Evolutionary conservation across 2,888 invertebrate species (phyloP).

Genomic region (Plebejus melissa): DNA sequence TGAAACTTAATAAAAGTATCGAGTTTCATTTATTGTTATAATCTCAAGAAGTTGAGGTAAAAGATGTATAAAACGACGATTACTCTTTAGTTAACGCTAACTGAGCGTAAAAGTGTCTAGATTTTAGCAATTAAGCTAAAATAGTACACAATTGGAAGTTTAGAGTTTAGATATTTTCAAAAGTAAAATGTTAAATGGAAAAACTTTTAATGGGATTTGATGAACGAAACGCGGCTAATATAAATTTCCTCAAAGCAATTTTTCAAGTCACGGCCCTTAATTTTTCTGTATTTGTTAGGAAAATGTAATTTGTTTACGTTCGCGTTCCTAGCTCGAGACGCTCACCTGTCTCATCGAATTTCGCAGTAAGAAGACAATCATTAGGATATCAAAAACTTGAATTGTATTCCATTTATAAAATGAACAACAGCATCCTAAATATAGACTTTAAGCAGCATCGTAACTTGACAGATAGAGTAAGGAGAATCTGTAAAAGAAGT

Average conservation of each 20-base stretch:
- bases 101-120: slow-evolving; percentile 44
- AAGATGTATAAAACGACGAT: not conserved
- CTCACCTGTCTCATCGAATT: slow-evolving; percentile 1
- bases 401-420: not conserved
- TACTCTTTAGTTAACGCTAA: slow-evolving; percentile 41
- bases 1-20: not conserved
- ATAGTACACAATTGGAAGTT: slow-evolving; percentile 57
- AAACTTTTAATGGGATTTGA: slow-evolving; percentile 74
- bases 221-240: slow-evolving; percentile 61
- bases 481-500: too few species aligned
- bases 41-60: not conserved
- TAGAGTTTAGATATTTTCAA: slow-evolving; percentile 58
- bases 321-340: not conserved
- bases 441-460: not conserved
- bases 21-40: not conserved
- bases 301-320: slow-evolving; percentile 33
- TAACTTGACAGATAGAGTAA: too few species aligned
- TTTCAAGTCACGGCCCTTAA: slow-evolving; percentile 46
- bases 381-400: not conserved
- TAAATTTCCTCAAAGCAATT: slow-evolving; percentile 58
- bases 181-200: slow-evolving; percentile 70
- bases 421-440: not conserved
- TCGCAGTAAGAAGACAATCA: not conserved
- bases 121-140: slow-evolving; percentile 51
- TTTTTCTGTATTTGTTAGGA: slow-evolving; percentile 44